A percentile compares a stretch with the other conserved stretches of the same genome.
Evolutionary conservation across 64 coral and sea anemone species (phyloP).

Genomic region (Trachythela sp.): DNA sequence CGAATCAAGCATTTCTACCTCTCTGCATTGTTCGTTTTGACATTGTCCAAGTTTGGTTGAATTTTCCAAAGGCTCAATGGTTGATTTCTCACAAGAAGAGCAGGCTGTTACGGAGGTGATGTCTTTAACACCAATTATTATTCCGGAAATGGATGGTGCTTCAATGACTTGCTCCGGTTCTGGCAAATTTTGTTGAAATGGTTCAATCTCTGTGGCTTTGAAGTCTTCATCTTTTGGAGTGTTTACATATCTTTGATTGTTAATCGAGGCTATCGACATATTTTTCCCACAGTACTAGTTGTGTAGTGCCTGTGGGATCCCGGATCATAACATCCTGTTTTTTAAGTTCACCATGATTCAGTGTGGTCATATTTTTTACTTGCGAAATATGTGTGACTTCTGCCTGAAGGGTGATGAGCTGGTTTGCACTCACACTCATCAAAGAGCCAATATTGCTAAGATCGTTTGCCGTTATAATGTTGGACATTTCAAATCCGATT

Average conservation of each 20-base stretch:
- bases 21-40: slow-evolving; percentile 4
- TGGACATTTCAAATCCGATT: not conserved
- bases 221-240: slow-evolving; percentile 49
- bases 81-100: slow-evolving; percentile 47
- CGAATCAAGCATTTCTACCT: slow-evolving; percentile 13
- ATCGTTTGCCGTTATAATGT: not conserved
- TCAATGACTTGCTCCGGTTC: slow-evolving; percentile 47
- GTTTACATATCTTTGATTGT: slow-evolving; percentile 39
- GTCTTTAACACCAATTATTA: slow-evolving; percentile 40
- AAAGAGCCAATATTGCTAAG: too few relatives aligned
- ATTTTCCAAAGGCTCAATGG: slow-evolving; percentile 11
- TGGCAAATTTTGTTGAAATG: slow-evolving; percentile 17
- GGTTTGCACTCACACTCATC: too few relatives aligned
- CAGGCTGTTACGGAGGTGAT: slow-evolving; percentile 43
- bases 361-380: not conserved
- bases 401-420: too few relatives aligned
- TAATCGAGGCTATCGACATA: slow-evolving; percentile 43
- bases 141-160: slow-evolving; percentile 46
- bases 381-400: too few relatives aligned
- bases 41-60: not conserved
- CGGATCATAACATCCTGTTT: not conserved
- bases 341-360: slow-evolving; percentile 7
- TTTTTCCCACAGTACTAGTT: slow-evolving; percentile 11
- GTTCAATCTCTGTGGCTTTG: slow-evolving; percentile 4
- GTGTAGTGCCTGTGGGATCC: not conserved